Base-by-base conservation (phyloP, 1,140 invertebrate genomes). In the Micrasema minimum region DNA sequence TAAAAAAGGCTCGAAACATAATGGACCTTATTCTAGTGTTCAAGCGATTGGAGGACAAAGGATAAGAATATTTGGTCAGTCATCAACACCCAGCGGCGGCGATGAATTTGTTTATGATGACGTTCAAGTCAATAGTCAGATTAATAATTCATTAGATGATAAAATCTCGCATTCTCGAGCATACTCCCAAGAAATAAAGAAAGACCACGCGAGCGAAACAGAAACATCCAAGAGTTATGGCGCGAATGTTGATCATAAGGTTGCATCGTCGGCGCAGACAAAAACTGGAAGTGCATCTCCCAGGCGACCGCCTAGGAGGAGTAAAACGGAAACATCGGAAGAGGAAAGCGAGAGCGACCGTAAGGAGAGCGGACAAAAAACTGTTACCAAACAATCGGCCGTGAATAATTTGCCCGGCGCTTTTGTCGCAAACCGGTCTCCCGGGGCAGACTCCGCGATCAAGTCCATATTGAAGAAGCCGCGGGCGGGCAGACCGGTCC, bases 381-480 rank as follows among this genome's bases (percentile, higher is more conserved):
- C 38, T 55, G 66, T 72, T 72, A 75, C 73, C 73, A 75, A 75
- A 75, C 73, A 75, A 75, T 72, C 48, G 55, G 50, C 59, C 48
- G 66, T 69, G 66, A 74, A 71, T 74, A 71, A 74, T 71, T 75
- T 66, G 66, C 66, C 69, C 31, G 46, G 14, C 10, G 35, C 57
- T 64, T 74, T 71, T 71, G 69, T 74, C 69, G 69, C 72, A 59
- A 71, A 74, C 72, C 69, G 69, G 69, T 71, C 69, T 31, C 45
- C 61, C 12, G 45, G 26, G n/a, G 55, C 73, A 31, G 73, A 75
- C 22, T 51, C 38, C 74, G 79, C 80, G 0, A 85, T 85, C 77
- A 91, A 90, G 80, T 91, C 90, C 18, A 91, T 91, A 75, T 79
- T 91, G 69, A 91, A 91, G 79, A 90, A 91, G 78, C 88, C 88